Conservation (phyloP, 2,888 invertebrate genomes). For the Eupeodes luniger region DNA sequence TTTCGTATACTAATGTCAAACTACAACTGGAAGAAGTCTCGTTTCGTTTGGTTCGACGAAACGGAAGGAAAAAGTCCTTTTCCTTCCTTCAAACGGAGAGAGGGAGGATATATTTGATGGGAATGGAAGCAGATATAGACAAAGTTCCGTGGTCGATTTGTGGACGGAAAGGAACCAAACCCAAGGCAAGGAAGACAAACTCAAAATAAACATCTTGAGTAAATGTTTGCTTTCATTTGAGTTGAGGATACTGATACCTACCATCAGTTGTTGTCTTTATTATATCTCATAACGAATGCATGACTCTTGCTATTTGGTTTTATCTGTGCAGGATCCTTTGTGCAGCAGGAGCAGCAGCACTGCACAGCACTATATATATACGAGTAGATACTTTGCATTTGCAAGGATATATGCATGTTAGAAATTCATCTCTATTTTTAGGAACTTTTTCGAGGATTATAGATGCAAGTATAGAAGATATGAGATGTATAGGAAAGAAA, state of each 20-base stretch:
- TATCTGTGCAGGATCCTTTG: constrained; percentile 39
- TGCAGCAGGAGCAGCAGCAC: background rate
- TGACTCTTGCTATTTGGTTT: constrained; percentile 62
- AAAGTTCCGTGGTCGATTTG: constrained; percentile 53
- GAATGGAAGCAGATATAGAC: constrained; percentile 25
- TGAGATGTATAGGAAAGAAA: constrained; percentile 14
- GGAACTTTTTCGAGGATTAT: background rate
- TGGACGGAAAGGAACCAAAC: constrained; percentile 34
- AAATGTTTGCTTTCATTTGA: constrained; percentile 72
- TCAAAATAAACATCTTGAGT: constrained; percentile 74
- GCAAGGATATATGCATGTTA: constrained; percentile 18
- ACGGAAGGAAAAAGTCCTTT: constrained; percentile 33
- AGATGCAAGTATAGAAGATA: no score
- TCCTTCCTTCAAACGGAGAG: constrained; percentile 7
- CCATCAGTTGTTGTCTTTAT: constrained; percentile 65
- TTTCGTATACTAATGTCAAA: background rate
- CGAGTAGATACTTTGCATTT: constrained; percentile 9
- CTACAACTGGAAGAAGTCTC: background rate
- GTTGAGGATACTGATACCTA: constrained; percentile 62
- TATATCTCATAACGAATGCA: constrained; percentile 71
- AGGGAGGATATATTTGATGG: background rate
- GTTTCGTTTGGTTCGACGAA: constrained; percentile 2
- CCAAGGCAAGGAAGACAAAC: constrained; percentile 37
- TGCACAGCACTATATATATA: background rate
- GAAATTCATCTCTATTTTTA: constrained; percentile 12